These are phyloP conservation scores for Parnassius orleans DNA, from an alignment of 2,888 invertebrate species.

Conservation along the genomic window DNA sequence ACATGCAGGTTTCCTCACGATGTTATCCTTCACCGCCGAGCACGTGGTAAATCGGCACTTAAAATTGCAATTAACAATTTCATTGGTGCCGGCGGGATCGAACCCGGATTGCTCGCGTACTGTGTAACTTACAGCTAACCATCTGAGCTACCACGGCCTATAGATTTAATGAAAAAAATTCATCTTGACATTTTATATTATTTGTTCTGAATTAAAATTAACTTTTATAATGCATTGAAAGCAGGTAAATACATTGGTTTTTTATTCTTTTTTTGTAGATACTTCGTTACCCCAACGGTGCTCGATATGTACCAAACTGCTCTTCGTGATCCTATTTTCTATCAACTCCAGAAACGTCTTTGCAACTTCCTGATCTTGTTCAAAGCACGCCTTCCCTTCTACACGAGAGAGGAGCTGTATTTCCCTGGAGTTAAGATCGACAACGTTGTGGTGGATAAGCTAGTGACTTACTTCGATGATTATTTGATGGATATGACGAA, in stretches of 20 bases:
- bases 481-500: conserved; percentile 84
- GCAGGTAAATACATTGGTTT: background rate
- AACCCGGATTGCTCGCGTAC: too few species aligned
- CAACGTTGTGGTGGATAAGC: conserved; percentile 82
- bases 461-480: conserved; percentile 86
- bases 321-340: conserved; percentile 87
- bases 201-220: too few species aligned
- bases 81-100: too few species aligned
- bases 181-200: too few species aligned
- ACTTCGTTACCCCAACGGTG: conserved; percentile 80
- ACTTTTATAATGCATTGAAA: too few species aligned
- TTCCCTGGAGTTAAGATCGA: conserved; percentile 84
- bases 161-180: too few species aligned
- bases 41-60: too few species aligned
- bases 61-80: too few species aligned
- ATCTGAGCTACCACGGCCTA: too few species aligned
- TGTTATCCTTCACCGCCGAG: too few species aligned
- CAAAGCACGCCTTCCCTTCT: conserved; percentile 81
- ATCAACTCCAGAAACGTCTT: conserved; percentile 84
- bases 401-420: conserved; percentile 81
- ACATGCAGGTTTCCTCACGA: too few species aligned
- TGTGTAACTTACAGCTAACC: too few species aligned
- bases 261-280: conserved; percentile 43
- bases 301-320: conserved; percentile 84
- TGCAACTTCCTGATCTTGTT: conserved; percentile 79